These are phyloP conservation scores for Lumbricus terrestris DNA, from an alignment of 2,888 invertebrate genomes.

Conservation along the genomic window DNA sequence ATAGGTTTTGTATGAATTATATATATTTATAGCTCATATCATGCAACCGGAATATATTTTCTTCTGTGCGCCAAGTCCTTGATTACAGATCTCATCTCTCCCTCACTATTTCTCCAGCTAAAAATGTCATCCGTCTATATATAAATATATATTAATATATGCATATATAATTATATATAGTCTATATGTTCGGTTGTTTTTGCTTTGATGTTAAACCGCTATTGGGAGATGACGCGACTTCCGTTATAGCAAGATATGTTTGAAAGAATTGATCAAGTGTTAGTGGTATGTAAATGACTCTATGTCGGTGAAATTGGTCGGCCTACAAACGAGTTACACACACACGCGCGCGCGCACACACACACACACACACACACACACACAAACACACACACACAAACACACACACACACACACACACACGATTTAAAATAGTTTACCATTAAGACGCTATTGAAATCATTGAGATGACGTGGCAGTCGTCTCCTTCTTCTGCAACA, in stretches of 20 bases:
- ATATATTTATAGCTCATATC: too few species aligned
- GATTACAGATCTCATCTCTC: neutral
- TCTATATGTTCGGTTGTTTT: too few species aligned
- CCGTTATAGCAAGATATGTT: neutral
- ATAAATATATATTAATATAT: too few species aligned
- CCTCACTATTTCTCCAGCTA: neutral
- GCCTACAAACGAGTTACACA: too few species aligned
- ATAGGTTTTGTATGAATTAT: neutral
- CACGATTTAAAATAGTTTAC: neutral
- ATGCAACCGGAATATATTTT: neutral
- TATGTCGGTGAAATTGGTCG: neutral
- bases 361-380: too few species aligned
- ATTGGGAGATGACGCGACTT: neutral
- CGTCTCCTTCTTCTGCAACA: too few species aligned
- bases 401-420: too few species aligned
- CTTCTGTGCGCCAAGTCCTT: neutral
- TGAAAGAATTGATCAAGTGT: neutral
- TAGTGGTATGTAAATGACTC: neutral
- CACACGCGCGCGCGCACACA: neutral
- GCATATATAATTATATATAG: too few species aligned
- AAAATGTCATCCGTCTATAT: neutral
- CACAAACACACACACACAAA: too few species aligned
- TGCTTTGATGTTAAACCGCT: neutral
- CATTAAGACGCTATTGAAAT: neutral
- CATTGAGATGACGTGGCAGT: too few species aligned